Conservation (phyloP, 2,797 vertebrate species). For the Pitangus sulphuratus region DNA sequence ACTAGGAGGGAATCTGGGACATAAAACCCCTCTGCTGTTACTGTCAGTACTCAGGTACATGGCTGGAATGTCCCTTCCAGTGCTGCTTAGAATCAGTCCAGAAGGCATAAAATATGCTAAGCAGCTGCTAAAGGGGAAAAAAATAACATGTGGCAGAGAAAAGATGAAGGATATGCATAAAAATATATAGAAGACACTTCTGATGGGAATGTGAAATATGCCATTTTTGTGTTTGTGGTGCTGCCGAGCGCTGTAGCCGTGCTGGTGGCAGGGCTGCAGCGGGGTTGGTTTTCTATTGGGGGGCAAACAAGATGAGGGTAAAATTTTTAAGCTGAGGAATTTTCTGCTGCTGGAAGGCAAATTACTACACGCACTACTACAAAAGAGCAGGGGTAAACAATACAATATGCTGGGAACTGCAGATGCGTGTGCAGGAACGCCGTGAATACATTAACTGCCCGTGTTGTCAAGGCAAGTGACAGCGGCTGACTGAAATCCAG, state of each 20-base stretch:
- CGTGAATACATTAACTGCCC: constrained; percentile 75
- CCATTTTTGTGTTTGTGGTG: constrained; percentile 62
- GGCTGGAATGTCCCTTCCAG: not conserved
- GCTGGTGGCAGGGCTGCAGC: constrained; percentile 32
- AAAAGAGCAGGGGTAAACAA: constrained; percentile 78
- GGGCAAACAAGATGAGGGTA: constrained; percentile 70
- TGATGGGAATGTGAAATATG: constrained; percentile 69
- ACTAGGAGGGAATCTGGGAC: not conserved
- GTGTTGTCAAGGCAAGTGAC: constrained; percentile 78
- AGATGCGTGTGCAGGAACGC: constrained; percentile 73
- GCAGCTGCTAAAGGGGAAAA: not conserved
- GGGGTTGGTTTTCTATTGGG: constrained; percentile 57
- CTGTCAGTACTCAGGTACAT: not conserved
- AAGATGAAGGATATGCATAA: constrained; percentile 55
- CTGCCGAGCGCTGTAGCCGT: not conserved
- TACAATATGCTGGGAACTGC: constrained; percentile 67
- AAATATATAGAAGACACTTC: constrained; percentile 57
- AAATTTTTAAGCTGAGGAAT: constrained; percentile 74
- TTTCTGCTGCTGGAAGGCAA: constrained; percentile 75
- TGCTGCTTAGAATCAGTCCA: not conserved
- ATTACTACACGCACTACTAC: constrained; percentile 70
- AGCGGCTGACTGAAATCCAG: constrained; percentile 76
- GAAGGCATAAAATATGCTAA: constrained; percentile 27
- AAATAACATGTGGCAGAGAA: constrained; percentile 32
- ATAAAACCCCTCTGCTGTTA: not conserved